Base-by-base conservation (phyloP, 2,888 invertebrate species). In the Ochropleura plecta region DNA sequence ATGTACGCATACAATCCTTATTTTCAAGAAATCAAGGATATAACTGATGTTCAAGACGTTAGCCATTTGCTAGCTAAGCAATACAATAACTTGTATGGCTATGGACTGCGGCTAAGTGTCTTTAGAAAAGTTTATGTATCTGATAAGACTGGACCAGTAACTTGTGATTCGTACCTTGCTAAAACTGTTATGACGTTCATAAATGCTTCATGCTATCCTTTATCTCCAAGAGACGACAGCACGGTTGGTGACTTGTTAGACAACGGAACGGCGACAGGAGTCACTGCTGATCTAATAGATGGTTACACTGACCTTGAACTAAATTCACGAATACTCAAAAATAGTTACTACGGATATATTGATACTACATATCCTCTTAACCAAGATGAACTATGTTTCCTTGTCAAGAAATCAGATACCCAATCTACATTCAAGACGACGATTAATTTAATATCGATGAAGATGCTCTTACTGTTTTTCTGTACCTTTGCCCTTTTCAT, bases 311-410 rank as follows among this genome's bases (percentile, higher is more conserved):
- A 97, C 77, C 86, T 97, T 30, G 97, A 97, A 76, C 87, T 97
- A 10, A 97, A 94, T 79, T 95, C 97, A 0, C 91, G 97, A 71
- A 97, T 97, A 63, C 90, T 97, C 7, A 95, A 96, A 72, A 94
- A 95, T 67, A 93, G 94, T 0, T 97, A 96, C 81, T 93, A 95
- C 20, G 95, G 95, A 1, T 94, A 93, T 68, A 96, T 97, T 20
- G 97, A 97, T 74, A 94, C 94, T 3, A 97, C 97, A 0, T 94
- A 96, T 68, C 97, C 97, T 5, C 91, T 97, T 9, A 91, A 88
- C 14, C 96, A 97, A 78, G 97, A 97, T 78, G 96, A 96, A 85
- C 84, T 97, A 14, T 97, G 97, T 87, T 97, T 97, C 69, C 82
- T 97, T 46, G 93, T 97, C 9, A 96, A 96, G 73, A 97, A 97